These are phyloP conservation scores for Acromyrmex echinatior DNA, from an alignment of 1,140 invertebrate genomes.

Conservation along the genomic window DNA sequence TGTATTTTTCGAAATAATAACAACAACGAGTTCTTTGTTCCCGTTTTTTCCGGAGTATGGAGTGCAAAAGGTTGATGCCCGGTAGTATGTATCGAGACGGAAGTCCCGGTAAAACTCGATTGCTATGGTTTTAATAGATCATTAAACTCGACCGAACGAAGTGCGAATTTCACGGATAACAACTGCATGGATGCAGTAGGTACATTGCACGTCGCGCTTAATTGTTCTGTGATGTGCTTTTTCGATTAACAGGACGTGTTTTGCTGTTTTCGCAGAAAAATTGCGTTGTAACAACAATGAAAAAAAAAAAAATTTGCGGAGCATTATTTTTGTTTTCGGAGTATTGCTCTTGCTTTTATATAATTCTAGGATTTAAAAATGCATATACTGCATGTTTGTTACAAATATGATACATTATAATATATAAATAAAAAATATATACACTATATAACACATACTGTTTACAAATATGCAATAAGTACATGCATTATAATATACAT, in stretches of 20 bases:
- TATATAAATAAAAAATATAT: neutral
- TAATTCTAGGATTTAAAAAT: constrained; percentile 28
- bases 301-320: neutral
- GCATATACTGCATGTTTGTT: neutral
- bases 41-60: neutral
- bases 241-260: constrained; percentile 47
- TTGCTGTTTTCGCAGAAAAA: constrained; percentile 29
- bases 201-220: constrained; percentile 38
- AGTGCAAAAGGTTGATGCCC: neutral
- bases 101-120: constrained; percentile 22
- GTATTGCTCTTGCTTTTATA: neutral
- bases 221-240: constrained; percentile 63
- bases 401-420: neutral
- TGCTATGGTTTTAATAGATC: constrained; percentile 54
- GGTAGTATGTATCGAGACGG: neutral
- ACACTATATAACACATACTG: neutral
- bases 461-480: constrained; percentile 4
- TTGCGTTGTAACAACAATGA: constrained; percentile 11
- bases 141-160: constrained; percentile 53
- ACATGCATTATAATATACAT: neutral
- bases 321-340: constrained; percentile 2
- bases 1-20: neutral
- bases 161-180: constrained; percentile 62
- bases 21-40: neutral
- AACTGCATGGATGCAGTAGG: constrained; percentile 30